A percentile compares a stretch with the other conserved stretches of the same genome.
Conservation (phyloP, 2,797 vertebrate genomes). For the Lepus oiostolus region DNA sequence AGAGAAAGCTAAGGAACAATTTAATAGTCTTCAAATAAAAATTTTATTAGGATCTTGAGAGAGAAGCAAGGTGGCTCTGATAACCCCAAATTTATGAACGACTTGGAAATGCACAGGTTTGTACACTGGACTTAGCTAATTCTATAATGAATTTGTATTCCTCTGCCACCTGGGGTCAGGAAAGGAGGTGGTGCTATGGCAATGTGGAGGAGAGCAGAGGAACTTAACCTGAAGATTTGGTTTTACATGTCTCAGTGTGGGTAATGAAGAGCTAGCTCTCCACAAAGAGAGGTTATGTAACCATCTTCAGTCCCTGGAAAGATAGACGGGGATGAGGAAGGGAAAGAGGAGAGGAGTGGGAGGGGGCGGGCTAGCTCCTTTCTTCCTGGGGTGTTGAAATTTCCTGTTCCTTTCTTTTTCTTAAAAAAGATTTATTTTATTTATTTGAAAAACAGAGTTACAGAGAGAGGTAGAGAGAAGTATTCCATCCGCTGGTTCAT, state of each 20-base stretch:
- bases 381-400: background rate
- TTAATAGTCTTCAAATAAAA: conserved; percentile 75
- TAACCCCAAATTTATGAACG: conserved; percentile 59
- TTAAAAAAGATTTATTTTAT: background rate
- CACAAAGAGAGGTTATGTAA: background rate
- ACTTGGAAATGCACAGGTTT: conserved; percentile 39
- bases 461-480: too few species aligned
- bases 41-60: conserved; percentile 64
- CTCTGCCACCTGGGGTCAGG: background rate
- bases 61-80: conserved; percentile 26
- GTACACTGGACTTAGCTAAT: conserved; percentile 24
- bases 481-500: too few species aligned
- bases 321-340: background rate
- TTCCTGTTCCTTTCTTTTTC: background rate
- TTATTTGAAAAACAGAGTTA: too few species aligned
- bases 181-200: background rate
- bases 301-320: background rate
- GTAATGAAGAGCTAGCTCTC: conserved; percentile 40
- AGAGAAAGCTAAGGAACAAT: conserved; percentile 63
- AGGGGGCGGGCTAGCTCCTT: background rate
- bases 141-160: conserved; percentile 43
- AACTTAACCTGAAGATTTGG: background rate
- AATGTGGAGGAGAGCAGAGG: background rate
- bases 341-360: background rate
- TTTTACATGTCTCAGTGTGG: background rate